phyloP scores from a whole-genome alignment of 2,113 vertebrate species.

The Nipponia nippon region DNA sequence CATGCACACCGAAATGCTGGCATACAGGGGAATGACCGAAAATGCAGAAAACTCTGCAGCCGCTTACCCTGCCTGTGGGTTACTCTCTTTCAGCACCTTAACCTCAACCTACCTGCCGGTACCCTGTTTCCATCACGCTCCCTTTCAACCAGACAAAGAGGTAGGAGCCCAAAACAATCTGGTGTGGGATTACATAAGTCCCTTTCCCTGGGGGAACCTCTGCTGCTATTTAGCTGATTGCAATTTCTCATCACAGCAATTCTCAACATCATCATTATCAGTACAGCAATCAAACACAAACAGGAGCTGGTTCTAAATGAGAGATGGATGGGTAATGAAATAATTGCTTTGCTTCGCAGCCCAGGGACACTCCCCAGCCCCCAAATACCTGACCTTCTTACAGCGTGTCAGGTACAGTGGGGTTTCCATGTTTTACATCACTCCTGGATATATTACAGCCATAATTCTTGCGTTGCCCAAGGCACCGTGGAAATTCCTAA shows the following conservation, averaged over 20 bases:
- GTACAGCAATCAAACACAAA: conserved; percentile 66
- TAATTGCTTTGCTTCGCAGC: conserved; percentile 48
- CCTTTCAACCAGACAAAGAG: neutral
- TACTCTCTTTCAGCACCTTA: accelerated
- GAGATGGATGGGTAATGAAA: conserved; percentile 59
- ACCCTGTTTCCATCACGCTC: neutral
- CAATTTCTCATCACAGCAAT: conserved; percentile 67
- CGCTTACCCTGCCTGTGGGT: accelerated
- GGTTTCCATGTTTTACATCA: neutral
- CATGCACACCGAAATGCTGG: accelerated
- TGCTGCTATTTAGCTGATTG: conserved; percentile 65
- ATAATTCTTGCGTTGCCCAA: neutral
- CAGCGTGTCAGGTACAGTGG: neutral
- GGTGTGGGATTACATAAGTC: neutral
- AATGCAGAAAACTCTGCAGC: accelerated
- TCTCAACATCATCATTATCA: conserved; percentile 67
- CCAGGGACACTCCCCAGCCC: conserved; percentile 42
- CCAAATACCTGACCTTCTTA: conserved; percentile 32
- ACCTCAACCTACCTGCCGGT: accelerated
- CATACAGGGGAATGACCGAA: accelerated
- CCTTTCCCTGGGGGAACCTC: conserved; percentile 49
- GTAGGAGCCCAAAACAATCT: neutral
- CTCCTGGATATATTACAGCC: neutral
- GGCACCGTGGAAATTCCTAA: neutral
- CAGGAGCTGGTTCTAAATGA: conserved; percentile 64